phyloP scores from a whole-genome alignment of 1,140 invertebrate genomes.

The Drosophila subpulchrella region DNA sequence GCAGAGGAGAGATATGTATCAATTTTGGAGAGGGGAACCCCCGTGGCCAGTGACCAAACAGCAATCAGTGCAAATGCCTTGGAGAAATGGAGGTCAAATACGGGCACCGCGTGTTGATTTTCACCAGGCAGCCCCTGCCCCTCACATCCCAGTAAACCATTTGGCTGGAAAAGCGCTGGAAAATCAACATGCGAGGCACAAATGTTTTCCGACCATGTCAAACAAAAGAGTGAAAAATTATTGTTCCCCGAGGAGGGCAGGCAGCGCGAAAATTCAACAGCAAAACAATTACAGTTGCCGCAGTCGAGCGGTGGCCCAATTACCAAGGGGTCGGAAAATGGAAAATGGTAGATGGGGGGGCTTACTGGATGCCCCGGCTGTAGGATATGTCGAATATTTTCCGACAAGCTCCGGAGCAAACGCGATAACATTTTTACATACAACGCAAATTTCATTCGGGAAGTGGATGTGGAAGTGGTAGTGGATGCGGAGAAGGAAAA shows the following conservation, averaged over 20 bases:
- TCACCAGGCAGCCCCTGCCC: background rate
- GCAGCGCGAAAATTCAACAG: slow-evolving; percentile 59
- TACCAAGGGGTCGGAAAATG: slow-evolving; percentile 22
- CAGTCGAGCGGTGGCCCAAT: slow-evolving; percentile 64
- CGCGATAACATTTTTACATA: slow-evolving; percentile 78
- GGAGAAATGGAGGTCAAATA: slow-evolving; percentile 66
- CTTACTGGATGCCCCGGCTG: slow-evolving; percentile 15
- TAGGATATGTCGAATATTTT: slow-evolving; percentile 63
- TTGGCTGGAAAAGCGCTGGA: slow-evolving; percentile 39
- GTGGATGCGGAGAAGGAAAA: slow-evolving; percentile 3
- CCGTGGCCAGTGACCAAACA: slow-evolving; percentile 49
- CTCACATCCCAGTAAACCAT: background rate
- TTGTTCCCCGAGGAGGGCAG: slow-evolving; percentile 25
- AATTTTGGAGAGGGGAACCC: slow-evolving; percentile 12
- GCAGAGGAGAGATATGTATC: slow-evolving; percentile 17
- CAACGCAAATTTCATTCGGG: slow-evolving; percentile 66
- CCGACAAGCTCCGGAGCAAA: slow-evolving; percentile 58
- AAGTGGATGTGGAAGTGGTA: background rate
- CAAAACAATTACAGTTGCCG: slow-evolving; percentile 76
- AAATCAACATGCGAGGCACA: slow-evolving; percentile 54
- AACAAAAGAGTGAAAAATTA: slow-evolving; percentile 57
- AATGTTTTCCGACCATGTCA: slow-evolving; percentile 53
- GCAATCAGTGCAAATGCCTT: slow-evolving; percentile 57
- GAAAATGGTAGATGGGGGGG: slow-evolving; percentile 1
- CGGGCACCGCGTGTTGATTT: slow-evolving; percentile 27